Conservation (phyloP, 2,113 vertebrate species). For the Perca schrenkii region DNA sequence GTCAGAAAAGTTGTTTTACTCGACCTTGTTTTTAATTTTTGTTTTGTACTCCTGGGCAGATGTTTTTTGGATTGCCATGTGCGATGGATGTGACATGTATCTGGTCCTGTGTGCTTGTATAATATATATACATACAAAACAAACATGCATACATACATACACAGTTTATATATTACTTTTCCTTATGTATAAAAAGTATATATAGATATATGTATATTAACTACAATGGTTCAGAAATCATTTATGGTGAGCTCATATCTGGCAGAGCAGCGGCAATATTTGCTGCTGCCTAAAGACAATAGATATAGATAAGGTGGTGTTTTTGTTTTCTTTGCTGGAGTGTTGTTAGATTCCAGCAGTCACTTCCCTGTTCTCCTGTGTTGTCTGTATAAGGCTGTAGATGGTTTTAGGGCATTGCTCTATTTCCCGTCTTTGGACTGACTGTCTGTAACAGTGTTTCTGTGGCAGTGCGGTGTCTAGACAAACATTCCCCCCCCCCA, state of each 20-base stretch:
- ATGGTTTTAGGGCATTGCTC: constrained; percentile 66
- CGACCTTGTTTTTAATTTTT: constrained; percentile 59
- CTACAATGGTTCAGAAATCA: constrained; percentile 79
- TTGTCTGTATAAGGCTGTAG: constrained; percentile 61
- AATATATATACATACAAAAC: constrained; percentile 87
- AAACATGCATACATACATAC: constrained; percentile 85
- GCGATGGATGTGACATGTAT: constrained; percentile 78
- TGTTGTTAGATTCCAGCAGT: constrained; percentile 62
- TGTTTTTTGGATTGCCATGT: constrained; percentile 68
- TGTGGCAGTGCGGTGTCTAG: constrained; percentile 64
- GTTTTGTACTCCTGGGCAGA: constrained; percentile 72
- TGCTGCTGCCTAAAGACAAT: constrained; percentile 73
- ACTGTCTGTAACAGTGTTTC: constrained; percentile 61
- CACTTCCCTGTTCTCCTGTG: constrained; percentile 46
- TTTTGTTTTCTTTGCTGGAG: constrained; percentile 66
- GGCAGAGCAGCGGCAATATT: constrained; percentile 79
- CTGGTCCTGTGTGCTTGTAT: constrained; percentile 83
- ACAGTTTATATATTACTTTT: constrained; percentile 87
- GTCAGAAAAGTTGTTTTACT: constrained; percentile 70
- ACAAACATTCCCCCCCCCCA: constrained; percentile 13
- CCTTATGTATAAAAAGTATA: constrained; percentile 87
- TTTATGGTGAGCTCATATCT: constrained; percentile 77
- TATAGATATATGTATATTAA: constrained; percentile 86
- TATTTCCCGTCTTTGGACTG: constrained; percentile 51
- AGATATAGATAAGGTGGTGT: constrained; percentile 64